A percentile compares a stretch with the other conserved stretches of the same genome.
Conservation (phyloP, 2,797 vertebrate genomes). For the Mallotus villosus region DNA sequence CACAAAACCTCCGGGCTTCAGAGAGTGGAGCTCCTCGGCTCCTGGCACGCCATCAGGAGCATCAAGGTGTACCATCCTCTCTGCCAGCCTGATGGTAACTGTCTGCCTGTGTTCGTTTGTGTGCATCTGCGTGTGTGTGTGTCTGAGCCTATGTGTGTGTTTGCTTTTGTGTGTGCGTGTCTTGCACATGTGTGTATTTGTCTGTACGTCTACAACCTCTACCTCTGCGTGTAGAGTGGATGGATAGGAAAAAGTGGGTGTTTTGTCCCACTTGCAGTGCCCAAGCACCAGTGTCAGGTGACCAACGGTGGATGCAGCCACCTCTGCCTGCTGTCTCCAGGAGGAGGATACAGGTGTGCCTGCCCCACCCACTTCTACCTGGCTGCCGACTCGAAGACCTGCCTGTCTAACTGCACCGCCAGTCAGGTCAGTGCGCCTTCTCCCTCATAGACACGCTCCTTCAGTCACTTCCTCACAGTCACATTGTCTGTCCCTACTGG, state of each 20-base stretch:
- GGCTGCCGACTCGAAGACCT: slow-evolving; percentile 88
- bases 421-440: slow-evolving; percentile 82
- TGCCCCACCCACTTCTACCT: slow-evolving; percentile 98
- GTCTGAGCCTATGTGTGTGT: background rate
- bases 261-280: slow-evolving; percentile 69
- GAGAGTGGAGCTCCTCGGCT: slow-evolving; percentile 79
- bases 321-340: slow-evolving; percentile 90
- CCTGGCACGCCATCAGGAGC: slow-evolving; percentile 86
- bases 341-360: slow-evolving; percentile 83
- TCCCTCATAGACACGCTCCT: background rate
- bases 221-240: background rate
- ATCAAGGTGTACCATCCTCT: slow-evolving; percentile 86
- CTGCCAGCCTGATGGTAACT: slow-evolving; percentile 84
- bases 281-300: slow-evolving; percentile 84
- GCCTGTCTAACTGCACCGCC: slow-evolving; percentile 95
- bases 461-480: background rate
- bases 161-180: background rate
- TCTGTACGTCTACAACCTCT: too few species aligned
- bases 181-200: too few species aligned
- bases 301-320: slow-evolving; percentile 96
- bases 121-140: background rate
- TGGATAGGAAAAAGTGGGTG: too few species aligned
- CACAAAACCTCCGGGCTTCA: slow-evolving; percentile 82
- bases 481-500: too few species aligned
- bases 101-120: slow-evolving; percentile 14